Evolutionary conservation across 1,140 invertebrate genomes (phyloP).

Genomic region (Trichonephila clavata): DNA sequence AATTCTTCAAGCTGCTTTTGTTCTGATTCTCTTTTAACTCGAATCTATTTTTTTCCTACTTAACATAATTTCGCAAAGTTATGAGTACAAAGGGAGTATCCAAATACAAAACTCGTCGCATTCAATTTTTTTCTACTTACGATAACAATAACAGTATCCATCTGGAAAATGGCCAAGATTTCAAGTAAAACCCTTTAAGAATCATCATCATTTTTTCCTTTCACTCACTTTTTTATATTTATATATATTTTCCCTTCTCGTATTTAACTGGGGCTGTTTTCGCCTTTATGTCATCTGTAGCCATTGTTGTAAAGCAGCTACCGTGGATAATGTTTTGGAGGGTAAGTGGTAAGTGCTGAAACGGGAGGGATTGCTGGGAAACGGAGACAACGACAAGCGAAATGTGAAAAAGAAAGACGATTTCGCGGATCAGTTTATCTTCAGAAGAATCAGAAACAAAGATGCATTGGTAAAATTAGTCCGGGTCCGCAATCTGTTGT

Average conservation of each 20-base stretch:
- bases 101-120: constrained; percentile 22
- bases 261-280: constrained; percentile 47
- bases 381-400: not conserved
- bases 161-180: constrained; percentile 47
- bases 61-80: constrained; percentile 37
- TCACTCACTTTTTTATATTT: not conserved
- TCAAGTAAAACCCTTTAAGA: constrained; percentile 28
- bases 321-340: constrained; percentile 44
- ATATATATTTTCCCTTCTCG: constrained; percentile 22
- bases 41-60: not conserved
- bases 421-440: not conserved
- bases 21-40: not conserved
- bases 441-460: not conserved
- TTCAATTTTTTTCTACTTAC: constrained; percentile 1
- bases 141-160: constrained; percentile 44
- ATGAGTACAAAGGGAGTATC: constrained; percentile 39
- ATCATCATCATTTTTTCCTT: constrained; percentile 43
- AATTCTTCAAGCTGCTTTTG: not conserved
- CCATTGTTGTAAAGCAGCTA: constrained; percentile 33
- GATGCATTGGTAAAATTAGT: constrained; percentile 11
- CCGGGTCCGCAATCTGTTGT: not conserved
- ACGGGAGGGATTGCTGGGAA: not conserved
- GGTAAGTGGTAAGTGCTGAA: not conserved
- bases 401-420: constrained; percentile 12
- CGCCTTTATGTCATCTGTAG: constrained; percentile 39